A percentile compares a stretch with the other conserved stretches of the same genome.
phyloP scores from a whole-genome alignment of 30 jellyfish, hydroid and myxozoan genomes.

The Phacellophora camtschatica region DNA sequence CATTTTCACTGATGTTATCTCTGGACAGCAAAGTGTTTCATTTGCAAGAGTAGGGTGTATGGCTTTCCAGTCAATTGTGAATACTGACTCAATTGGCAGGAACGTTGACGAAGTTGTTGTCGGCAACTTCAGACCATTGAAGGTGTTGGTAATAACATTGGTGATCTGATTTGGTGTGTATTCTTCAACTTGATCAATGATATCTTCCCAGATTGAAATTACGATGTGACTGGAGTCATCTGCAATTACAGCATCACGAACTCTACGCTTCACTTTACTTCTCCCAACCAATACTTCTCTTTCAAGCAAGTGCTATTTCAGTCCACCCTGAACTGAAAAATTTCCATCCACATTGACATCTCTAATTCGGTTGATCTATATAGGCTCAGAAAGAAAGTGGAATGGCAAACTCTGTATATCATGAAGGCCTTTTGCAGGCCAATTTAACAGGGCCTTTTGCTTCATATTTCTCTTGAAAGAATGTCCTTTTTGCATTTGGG shows the following conservation, averaged over 20 bases:
- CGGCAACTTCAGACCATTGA: slow-evolving; percentile 7
- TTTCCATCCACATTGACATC: no score
- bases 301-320: not conserved
- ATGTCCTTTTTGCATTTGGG: not conserved
- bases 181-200: slow-evolving; percentile 2
- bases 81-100: not conserved
- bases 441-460: slow-evolving; percentile 2
- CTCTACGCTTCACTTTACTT: not conserved
- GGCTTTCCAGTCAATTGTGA: not conserved
- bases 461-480: not conserved
- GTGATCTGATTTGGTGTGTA: slow-evolving; percentile 1
- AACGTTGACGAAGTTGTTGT: slow-evolving; percentile 7
- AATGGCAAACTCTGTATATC: not conserved
- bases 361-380: no score
- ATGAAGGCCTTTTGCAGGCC: no score
- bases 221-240: not conserved
- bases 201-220: slow-evolving; percentile 6
- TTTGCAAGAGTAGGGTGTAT: not conserved
- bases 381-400: no score
- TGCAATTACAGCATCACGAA: slow-evolving; percentile 15
- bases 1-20: not conserved
- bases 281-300: not conserved
- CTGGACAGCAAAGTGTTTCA: not conserved
- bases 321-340: not conserved
- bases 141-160: not conserved